phyloP scores from a whole-genome alignment of 2,113 vertebrate genomes.

The Cisticola juncidis region DNA sequence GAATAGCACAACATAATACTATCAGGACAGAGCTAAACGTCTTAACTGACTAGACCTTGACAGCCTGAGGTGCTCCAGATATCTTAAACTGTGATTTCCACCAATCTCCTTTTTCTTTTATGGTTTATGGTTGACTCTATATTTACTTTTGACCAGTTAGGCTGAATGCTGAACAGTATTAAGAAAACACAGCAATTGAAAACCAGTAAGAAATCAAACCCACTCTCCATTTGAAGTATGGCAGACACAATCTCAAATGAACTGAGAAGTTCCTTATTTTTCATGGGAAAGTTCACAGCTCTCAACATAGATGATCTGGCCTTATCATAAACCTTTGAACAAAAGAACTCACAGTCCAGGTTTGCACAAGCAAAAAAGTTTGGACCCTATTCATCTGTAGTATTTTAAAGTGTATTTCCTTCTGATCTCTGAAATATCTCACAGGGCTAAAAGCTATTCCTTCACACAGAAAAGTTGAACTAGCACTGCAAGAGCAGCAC shows the following conservation, averaged over 20 bases:
- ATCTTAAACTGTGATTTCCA: neutral
- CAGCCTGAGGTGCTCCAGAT: neutral
- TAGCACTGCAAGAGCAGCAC: neutral
- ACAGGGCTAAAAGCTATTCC: neutral
- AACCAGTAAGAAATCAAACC: neutral
- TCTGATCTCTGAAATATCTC: neutral
- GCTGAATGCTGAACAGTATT: neutral
- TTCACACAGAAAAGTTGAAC: neutral
- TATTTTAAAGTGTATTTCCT: neutral
- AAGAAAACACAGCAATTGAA: neutral
- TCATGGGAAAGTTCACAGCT: neutral
- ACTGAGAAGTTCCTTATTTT: neutral
- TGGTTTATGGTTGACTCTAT: neutral
- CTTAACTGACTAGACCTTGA: slow-evolving; percentile 2
- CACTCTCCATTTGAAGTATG: neutral
- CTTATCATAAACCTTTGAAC: neutral
- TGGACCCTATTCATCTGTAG: neutral
- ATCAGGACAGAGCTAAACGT: neutral
- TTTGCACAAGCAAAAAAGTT: neutral
- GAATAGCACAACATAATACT: neutral
- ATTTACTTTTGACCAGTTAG: neutral
- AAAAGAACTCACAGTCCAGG: neutral
- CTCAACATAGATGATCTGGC: neutral
- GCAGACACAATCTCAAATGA: neutral
- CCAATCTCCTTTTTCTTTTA: neutral